phyloP scores from a whole-genome alignment of 1,140 invertebrate species.

The Copidosoma floridanum region DNA sequence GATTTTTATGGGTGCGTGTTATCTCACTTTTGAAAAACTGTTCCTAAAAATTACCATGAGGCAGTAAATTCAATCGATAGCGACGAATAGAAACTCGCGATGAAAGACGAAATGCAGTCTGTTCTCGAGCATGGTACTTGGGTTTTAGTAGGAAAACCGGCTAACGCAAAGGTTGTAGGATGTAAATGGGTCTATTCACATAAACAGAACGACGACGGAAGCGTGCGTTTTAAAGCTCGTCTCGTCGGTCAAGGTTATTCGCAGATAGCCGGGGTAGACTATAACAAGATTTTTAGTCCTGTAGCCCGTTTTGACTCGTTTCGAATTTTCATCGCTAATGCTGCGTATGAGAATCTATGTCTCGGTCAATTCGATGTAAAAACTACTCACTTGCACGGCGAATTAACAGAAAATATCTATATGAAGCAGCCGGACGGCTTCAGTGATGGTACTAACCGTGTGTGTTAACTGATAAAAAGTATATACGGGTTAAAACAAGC shows the following conservation, averaged over 20 bases:
- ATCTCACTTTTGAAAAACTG: background rate
- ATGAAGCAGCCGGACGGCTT: constrained; percentile 43
- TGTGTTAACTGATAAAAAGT: constrained; percentile 29
- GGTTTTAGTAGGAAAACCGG: constrained; percentile 21
- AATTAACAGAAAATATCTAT: constrained; percentile 40
- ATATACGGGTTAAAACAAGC: constrained; percentile 38
- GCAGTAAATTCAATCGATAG: constrained; percentile 12
- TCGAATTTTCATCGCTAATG: background rate
- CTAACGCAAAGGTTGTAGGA: constrained; percentile 18
- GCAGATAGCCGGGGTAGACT: constrained; percentile 24
- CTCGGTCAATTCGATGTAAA: constrained; percentile 38
- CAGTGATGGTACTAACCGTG: constrained; percentile 14
- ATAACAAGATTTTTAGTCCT: constrained; percentile 11
- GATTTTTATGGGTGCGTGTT: constrained; percentile 1
- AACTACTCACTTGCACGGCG: constrained; percentile 42
- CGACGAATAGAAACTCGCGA: constrained; percentile 26
- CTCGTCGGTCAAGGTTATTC: constrained; percentile 7
- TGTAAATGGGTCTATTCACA: constrained; percentile 29
- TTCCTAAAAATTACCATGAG: constrained; percentile 4
- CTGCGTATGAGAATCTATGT: background rate
- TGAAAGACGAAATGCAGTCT: constrained; percentile 30
- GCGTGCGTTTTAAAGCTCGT: constrained; percentile 16
- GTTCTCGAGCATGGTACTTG: constrained; percentile 27
- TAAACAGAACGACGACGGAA: constrained; percentile 20
- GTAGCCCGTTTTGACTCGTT: constrained; percentile 17